phyloP scores from a whole-genome alignment of 1,140 invertebrate species.

The Alviniconcha marisindica region DNA sequence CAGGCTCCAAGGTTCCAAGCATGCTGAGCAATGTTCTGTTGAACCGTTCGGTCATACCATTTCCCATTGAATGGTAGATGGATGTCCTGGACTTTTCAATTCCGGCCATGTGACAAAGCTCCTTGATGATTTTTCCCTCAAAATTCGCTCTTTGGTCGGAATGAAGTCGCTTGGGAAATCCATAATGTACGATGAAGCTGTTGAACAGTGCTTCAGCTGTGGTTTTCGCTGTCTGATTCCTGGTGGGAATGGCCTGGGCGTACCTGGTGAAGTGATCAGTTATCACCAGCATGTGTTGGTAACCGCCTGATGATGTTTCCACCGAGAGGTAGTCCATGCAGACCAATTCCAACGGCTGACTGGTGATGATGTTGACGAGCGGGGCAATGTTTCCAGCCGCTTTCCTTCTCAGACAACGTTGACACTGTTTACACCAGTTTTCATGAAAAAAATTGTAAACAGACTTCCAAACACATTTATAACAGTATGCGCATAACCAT shows the following conservation, averaged over 20 bases:
- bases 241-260: slow-evolving; percentile 69
- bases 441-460: no score
- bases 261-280: slow-evolving; percentile 75
- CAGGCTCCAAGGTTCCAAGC: slow-evolving; percentile 39
- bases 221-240: slow-evolving; percentile 71
- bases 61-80: slow-evolving; percentile 50
- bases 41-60: slow-evolving; percentile 46
- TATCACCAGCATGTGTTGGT: slow-evolving; percentile 65
- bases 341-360: slow-evolving; percentile 37
- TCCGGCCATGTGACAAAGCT: slow-evolving; percentile 46
- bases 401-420: slow-evolving; percentile 23
- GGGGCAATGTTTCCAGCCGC: slow-evolving; percentile 13
- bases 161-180: slow-evolving; percentile 70
- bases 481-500: no score
- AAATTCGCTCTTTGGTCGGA: slow-evolving; percentile 70
- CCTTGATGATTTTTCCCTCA: slow-evolving; percentile 49
- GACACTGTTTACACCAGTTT: background rate
- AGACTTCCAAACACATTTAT: no score
- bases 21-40: slow-evolving; percentile 46
- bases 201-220: slow-evolving; percentile 71
- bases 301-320: slow-evolving; percentile 32
- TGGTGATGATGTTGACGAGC: slow-evolving; percentile 32
- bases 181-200: slow-evolving; percentile 69
- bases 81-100: slow-evolving; percentile 47
- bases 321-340: slow-evolving; percentile 43